These are phyloP conservation scores for Drosophila recens DNA, from an alignment of 2,888 invertebrate genomes.

Conservation along the genomic window DNA sequence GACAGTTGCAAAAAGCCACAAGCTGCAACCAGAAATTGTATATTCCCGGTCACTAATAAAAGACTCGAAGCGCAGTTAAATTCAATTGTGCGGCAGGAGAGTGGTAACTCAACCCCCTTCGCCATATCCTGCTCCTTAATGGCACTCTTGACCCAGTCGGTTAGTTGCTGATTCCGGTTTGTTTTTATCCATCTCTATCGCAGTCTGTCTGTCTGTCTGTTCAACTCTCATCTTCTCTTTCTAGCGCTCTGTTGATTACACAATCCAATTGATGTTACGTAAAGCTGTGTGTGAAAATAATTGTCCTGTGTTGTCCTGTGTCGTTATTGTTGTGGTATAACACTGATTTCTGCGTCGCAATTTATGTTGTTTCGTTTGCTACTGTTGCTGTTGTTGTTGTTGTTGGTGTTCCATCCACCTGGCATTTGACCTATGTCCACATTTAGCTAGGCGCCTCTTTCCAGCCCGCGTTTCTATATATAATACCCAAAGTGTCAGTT, in stretches of 20 bases:
- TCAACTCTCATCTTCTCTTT: slow-evolving; percentile 13
- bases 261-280: slow-evolving; percentile 74
- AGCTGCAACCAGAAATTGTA: slow-evolving; percentile 12
- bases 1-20: slow-evolving; percentile 10
- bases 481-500: slow-evolving; percentile 52
- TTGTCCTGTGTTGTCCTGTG: slow-evolving; percentile 50
- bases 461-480: slow-evolving; percentile 63
- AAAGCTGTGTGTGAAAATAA: slow-evolving; percentile 65
- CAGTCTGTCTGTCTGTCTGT: slow-evolving; percentile 1
- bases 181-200: slow-evolving; percentile 10
- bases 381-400: slow-evolving; percentile 1
- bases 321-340: slow-evolving; percentile 19
- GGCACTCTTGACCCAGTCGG: slow-evolving; percentile 57
- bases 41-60: slow-evolving; percentile 22
- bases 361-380: slow-evolving; percentile 15
- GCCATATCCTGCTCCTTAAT: neutral
- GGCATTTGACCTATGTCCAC: slow-evolving; percentile 36
- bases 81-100: slow-evolving; percentile 18
- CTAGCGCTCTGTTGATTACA: slow-evolving; percentile 63
- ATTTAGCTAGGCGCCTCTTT: slow-evolving; percentile 7
- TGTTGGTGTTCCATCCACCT: slow-evolving; percentile 42
- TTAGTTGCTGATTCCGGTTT: slow-evolving; percentile 9
- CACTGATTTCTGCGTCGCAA: slow-evolving; percentile 65
- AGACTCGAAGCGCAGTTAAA: slow-evolving; percentile 19
- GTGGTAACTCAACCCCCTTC: neutral